phyloP scores from a whole-genome alignment of 1,140 invertebrate species.

The Dendroctonus ponderosae region DNA sequence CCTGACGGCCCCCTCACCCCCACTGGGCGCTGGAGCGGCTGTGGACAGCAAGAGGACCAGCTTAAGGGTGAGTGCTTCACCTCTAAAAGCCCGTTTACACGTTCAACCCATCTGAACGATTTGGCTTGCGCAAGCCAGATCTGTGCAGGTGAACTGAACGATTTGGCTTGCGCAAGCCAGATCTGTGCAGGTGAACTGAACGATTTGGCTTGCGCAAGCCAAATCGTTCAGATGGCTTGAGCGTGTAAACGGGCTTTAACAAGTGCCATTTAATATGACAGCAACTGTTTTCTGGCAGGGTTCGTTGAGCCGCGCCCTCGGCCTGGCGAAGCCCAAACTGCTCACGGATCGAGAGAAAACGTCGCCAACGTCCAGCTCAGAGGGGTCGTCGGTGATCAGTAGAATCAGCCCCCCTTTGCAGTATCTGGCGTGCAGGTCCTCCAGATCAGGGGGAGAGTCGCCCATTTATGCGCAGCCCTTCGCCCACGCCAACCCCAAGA shows the following conservation, averaged over 20 bases:
- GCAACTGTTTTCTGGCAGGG: slow-evolving; percentile 57
- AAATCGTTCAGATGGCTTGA: too few species aligned
- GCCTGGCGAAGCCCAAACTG: slow-evolving; percentile 56
- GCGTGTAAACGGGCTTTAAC: too few species aligned
- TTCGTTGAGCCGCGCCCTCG: slow-evolving; percentile 67
- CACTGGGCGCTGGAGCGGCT: slow-evolving; percentile 48
- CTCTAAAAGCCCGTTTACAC: too few species aligned
- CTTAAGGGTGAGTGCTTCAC: slow-evolving; percentile 53
- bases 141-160: too few species aligned
- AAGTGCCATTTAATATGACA: too few species aligned
- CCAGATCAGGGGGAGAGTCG: slow-evolving; percentile 43
- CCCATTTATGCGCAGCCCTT: slow-evolving; percentile 45
- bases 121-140: too few species aligned
- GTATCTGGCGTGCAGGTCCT: slow-evolving; percentile 31
- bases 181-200: too few species aligned
- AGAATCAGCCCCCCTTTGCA: slow-evolving; percentile 54
- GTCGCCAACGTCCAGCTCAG: slow-evolving; percentile 59
- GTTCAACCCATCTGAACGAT: too few species aligned
- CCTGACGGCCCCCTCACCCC: slow-evolving; percentile 35
- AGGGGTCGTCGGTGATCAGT: slow-evolving; percentile 54
- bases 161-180: too few species aligned
- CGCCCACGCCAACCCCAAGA: slow-evolving; percentile 34
- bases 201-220: too few species aligned
- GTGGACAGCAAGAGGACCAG: slow-evolving; percentile 51
- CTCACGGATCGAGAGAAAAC: slow-evolving; percentile 48